Base-by-base conservation (phyloP, 2,113 vertebrate genomes). In the Halcyon senegalensis region DNA sequence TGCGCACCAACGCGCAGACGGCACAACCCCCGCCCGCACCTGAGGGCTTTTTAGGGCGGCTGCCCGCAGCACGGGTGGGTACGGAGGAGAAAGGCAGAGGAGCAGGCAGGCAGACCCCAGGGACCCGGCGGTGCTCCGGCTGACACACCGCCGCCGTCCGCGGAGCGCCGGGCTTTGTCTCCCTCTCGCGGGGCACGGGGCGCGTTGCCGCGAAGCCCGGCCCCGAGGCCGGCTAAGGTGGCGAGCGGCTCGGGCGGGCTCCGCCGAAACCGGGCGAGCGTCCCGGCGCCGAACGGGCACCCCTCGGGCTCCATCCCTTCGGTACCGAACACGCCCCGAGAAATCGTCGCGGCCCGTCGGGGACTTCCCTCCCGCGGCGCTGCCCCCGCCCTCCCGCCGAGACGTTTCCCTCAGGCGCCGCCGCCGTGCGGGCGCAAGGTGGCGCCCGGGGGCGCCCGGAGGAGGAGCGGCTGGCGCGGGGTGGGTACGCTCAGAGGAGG, bases 91-190 rank as follows among this genome's bases (percentile, higher is more conserved):
- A 9, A 15, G 37, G 8, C 8, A 3, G 8, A 3, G 15, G 10
- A 0, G 35, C 16, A 3, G 19, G 5, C 25, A 1, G 3, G 20
- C 35, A 13, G n/a, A 6, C 19, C 33, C 50, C 44, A 24, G 21
- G 48, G 48, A 16, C 10, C 4, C 27, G 9, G 8, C 62, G 8
- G 35, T 6, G 11, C 44, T 7, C 21, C 4, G 6, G 5, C 2
- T 13, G 4, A 6, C 21, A 28, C 31, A 12, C 20, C 12, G 30
- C n/a, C 17, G 35, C 67, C 11, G 39, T 39, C 25, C 13, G 4
- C 20, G 17, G 13, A 82, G 56, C 67, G 37, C 85, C 8, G 78
- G 44, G 30, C 83, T 96, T 37, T 96, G 94, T 84, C 95, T 94
- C 95, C 95, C 91, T 51, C 95, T 90, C 2, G 93, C 43, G 93